These are phyloP conservation scores for Nycticorax nycticorax DNA, from an alignment of 2,113 vertebrate species.

Conservation along the genomic window DNA sequence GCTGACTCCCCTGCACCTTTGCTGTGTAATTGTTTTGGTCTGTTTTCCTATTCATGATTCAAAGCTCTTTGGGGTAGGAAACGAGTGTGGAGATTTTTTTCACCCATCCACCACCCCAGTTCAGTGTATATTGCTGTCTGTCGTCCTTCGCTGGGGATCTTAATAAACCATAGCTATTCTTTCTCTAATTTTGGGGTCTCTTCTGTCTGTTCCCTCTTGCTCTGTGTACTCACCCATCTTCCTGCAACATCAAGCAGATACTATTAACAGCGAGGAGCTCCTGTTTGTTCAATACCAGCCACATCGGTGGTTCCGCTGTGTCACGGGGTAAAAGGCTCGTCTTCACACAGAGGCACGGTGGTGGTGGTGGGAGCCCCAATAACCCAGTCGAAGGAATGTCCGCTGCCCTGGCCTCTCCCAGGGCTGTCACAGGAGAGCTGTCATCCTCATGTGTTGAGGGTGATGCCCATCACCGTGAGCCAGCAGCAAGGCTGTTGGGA, in stretches of 20 bases:
- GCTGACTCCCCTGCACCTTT: not conserved
- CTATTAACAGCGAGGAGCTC: not conserved
- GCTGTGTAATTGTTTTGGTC: not conserved
- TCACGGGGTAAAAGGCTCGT: not conserved
- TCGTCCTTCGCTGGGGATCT: not conserved
- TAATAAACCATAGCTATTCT: not conserved
- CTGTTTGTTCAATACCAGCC: not conserved
- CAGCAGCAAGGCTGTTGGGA: not conserved
- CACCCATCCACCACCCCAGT: fast-evolving
- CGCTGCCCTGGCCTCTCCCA: not conserved
- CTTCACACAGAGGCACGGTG: not conserved
- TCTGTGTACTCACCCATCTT: not conserved
- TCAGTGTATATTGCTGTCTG: not conserved
- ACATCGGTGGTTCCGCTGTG: not conserved
- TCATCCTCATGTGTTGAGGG: not conserved
- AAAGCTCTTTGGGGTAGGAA: not conserved
- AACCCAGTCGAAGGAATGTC: fast-evolving
- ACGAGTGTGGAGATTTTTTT: not conserved
- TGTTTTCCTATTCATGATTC: not conserved
- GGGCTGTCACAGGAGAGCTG: not conserved
- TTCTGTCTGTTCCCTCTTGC: not conserved
- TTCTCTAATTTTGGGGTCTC: not conserved
- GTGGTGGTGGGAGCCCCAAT: fast-evolving
- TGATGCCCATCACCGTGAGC: fast-evolving
- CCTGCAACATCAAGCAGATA: not conserved